phyloP scores from a whole-genome alignment of 2,113 vertebrate genomes.

The Myrmophylax atrothorax region DNA sequence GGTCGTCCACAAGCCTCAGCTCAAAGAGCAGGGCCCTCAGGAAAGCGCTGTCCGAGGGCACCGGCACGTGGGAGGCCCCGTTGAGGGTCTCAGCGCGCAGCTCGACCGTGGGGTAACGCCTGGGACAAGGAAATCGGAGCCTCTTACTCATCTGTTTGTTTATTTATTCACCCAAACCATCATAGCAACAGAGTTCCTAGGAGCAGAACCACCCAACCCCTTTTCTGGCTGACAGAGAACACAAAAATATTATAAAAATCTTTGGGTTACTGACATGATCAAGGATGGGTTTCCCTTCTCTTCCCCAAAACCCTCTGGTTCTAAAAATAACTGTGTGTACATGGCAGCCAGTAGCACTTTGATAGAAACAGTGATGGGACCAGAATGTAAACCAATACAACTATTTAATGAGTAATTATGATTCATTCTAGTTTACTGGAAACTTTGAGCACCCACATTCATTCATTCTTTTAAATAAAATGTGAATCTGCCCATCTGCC shows the following conservation, averaged over 20 bases:
- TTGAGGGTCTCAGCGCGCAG: slow-evolving; percentile 81
- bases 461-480: not conserved
- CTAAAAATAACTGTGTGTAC: not conserved
- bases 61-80: slow-evolving; percentile 75
- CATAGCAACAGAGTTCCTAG: not conserved
- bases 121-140: slow-evolving; percentile 53
- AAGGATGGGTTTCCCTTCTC: not conserved
- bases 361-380: not conserved
- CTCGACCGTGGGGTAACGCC: slow-evolving; percentile 89
- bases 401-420: not conserved
- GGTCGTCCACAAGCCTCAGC: slow-evolving; percentile 79
- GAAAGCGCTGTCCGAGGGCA: slow-evolving; percentile 84
- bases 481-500: not conserved
- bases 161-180: not conserved
- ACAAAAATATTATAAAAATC: not conserved
- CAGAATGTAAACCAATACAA: not conserved
- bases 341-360: not conserved
- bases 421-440: not conserved
- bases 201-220: not conserved
- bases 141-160: not conserved
- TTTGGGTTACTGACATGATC: not conserved
- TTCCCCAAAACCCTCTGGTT: not conserved
- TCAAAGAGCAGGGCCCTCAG: slow-evolving; percentile 85
- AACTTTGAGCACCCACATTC: not conserved
- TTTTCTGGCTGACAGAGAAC: not conserved